Base-by-base conservation (phyloP, 2,888 invertebrate genomes). In the Hemicrepidius hirtus region DNA sequence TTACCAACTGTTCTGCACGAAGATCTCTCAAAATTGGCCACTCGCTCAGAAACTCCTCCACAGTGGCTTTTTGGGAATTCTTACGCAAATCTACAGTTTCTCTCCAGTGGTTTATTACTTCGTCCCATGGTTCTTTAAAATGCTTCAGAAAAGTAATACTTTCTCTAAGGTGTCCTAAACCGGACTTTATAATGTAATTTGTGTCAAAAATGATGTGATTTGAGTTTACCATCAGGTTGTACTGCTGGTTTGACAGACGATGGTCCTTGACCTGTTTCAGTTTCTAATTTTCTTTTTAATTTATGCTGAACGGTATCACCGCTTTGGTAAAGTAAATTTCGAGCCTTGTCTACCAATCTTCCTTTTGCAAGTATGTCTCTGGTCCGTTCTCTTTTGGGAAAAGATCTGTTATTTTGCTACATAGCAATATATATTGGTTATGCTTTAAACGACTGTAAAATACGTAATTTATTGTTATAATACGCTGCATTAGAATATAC, bases 301-400 rank as follows among this genome's bases (percentile, higher is more conserved):
- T 53, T 53, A 53, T 53, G n/a, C 24, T 16, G 7, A 20, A 53
- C 53, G 12, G 20, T 53, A 20, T 53, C 53, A 12, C 53, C 53
- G 24, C 53, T 18, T 20, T 10, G 53, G 20, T 53, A 24, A 21
- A 53, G 53, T 53, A 53, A 18, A 24, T 53, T 53, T 53, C 18
- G 18, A 12, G 20, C 53, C 20, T 53, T 53, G 20, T 53, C 53
- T 20, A 53, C 53, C 21, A 53, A 53, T 53, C 53, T 16, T 53
- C 53, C 53, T 21, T 53, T 53, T 20, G 53, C 53, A 18, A 53
- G 12, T 18, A 53, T 53, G 20, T 21, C 53, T 53, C 20, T 18
- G 20, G 18, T 53, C 12, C 20, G 9, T 18, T 21, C 28, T 55
- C 55, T 13, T 28, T 55, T 32, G 55, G 55, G 35, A 55, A 55